Evolutionary conservation across 2,113 vertebrate species (phyloP).

Genomic region (Capra hircus): DNA sequence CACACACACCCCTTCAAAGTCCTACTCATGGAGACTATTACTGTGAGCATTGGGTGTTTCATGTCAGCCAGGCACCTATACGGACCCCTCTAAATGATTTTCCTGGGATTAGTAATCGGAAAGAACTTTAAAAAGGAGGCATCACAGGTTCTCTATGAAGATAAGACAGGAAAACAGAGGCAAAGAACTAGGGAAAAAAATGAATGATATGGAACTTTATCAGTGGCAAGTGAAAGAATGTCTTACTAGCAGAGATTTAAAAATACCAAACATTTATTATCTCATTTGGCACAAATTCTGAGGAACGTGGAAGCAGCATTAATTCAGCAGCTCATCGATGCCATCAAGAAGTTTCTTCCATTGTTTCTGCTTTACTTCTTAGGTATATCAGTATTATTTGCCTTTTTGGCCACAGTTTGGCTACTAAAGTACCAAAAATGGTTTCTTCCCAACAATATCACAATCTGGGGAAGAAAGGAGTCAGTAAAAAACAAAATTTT

Average conservation of each 20-base stretch:
- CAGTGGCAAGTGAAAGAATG: not conserved
- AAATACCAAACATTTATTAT: not conserved
- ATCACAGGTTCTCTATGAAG: not conserved
- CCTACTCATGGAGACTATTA: not conserved
- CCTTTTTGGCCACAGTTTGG: not conserved
- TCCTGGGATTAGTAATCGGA: not conserved
- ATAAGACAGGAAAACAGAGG: not conserved
- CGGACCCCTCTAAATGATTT: not conserved
- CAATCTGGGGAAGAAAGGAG: not conserved
- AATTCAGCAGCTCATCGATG: not conserved
- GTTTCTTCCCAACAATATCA: not conserved
- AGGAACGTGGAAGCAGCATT: fast-evolving
- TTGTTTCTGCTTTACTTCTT: not conserved
- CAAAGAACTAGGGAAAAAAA: not conserved
- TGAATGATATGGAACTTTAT: not conserved
- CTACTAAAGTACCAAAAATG: not conserved
- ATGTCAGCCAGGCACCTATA: not conserved
- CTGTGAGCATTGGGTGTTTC: not conserved
- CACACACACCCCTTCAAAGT: not conserved
- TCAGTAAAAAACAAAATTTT: not conserved
- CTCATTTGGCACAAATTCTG: not conserved
- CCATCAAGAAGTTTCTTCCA: not conserved
- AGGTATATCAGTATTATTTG: not conserved
- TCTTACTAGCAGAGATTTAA: not conserved
- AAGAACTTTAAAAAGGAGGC: not conserved